Percentiles rank a stretch among this genome's conserved stretches.
These are phyloP conservation scores for Drosophila murphyi DNA, from an alignment of 1,140 invertebrate genomes.

Conservation along the genomic window DNA sequence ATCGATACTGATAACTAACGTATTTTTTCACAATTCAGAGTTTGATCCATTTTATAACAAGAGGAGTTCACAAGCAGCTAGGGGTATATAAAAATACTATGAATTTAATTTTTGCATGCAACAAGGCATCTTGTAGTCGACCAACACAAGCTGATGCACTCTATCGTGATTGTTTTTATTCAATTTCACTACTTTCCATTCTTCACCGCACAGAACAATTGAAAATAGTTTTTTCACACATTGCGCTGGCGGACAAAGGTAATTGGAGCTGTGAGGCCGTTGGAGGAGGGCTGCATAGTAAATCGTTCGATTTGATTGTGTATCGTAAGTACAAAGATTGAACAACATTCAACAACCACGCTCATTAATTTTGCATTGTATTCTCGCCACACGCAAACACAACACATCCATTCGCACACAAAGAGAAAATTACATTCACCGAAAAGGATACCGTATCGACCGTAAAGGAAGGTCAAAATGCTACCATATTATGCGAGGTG, in stretches of 20 bases:
- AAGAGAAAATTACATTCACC: slow-evolving; percentile 85
- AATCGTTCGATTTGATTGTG: slow-evolving; percentile 84
- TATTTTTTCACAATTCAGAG: not conserved
- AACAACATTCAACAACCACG: slow-evolving; percentile 12
- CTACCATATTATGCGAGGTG: slow-evolving; percentile 85
- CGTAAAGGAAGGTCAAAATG: slow-evolving; percentile 85
- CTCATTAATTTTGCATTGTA: slow-evolving; percentile 78
- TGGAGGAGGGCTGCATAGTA: slow-evolving; percentile 71
- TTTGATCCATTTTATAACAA: not conserved
- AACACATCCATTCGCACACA: not conserved
- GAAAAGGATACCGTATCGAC: slow-evolving; percentile 84
- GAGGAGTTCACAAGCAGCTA: no score
- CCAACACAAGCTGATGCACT: not conserved
- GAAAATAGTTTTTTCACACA: slow-evolving; percentile 84
- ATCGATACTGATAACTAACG: no score
- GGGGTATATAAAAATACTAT: no score
- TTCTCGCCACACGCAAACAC: slow-evolving; percentile 26
- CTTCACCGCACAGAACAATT: slow-evolving; percentile 61
- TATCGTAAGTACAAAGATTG: slow-evolving; percentile 79
- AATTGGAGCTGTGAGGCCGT: slow-evolving; percentile 81
- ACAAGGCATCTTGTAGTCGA: not conserved
- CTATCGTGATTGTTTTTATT: slow-evolving; percentile 33
- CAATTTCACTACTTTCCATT: slow-evolving; percentile 26
- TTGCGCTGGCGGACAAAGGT: slow-evolving; percentile 81
- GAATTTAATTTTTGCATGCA: not conserved